Percentiles rank a stretch among this genome's conserved stretches.
phyloP scores from a whole-genome alignment of 2,797 vertebrate species.

The Argentina silus region DNA sequence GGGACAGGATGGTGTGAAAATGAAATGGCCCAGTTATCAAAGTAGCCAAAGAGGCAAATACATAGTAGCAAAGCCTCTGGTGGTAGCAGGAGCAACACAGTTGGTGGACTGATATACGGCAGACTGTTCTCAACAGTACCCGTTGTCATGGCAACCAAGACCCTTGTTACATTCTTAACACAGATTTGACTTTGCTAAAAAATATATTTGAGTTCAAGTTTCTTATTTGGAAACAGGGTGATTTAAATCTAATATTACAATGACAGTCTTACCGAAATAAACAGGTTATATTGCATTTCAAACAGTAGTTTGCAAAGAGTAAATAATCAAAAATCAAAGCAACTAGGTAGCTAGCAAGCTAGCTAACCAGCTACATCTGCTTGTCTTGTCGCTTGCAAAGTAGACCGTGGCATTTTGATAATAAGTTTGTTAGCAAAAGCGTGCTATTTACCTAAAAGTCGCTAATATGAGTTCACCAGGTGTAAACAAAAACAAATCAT shows the following conservation, averaged over 20 bases:
- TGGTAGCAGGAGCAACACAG: neutral
- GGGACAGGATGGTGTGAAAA: neutral
- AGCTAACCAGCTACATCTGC: neutral
- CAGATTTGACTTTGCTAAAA: neutral
- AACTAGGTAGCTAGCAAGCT: neutral
- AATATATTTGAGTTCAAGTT: neutral
- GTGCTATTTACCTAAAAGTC: too few relatives aligned
- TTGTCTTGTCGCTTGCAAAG: neutral
- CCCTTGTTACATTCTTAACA: neutral
- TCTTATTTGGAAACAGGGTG: neutral
- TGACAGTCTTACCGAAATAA: neutral
- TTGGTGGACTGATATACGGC: conserved; percentile 3
- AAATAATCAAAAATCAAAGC: neutral
- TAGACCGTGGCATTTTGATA: neutral
- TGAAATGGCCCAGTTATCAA: neutral
- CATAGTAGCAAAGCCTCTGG: too few relatives aligned
- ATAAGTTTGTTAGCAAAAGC: neutral
- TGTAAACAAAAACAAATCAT: neutral
- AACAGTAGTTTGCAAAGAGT: neutral
- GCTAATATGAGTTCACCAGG: neutral
- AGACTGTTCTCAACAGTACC: conserved; percentile 16
- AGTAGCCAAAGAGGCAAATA: neutral
- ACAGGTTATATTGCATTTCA: neutral
- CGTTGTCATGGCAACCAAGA: conserved; percentile 31
- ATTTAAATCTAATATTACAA: neutral